phyloP scores from a whole-genome alignment of 2,113 vertebrate genomes.

The Felis chaus region DNA sequence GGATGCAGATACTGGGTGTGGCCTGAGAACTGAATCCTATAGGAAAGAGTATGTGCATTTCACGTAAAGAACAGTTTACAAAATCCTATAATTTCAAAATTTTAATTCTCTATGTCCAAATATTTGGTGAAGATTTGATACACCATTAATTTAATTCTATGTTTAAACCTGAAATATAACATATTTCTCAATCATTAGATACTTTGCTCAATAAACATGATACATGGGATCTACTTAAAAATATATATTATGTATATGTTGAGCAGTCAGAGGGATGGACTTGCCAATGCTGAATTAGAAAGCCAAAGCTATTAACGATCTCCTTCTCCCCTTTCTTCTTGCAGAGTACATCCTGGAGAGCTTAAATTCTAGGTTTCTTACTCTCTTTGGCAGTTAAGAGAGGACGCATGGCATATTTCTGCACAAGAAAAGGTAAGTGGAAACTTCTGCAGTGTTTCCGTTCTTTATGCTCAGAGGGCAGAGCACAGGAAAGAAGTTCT shows the following conservation, averaged over 20 bases:
- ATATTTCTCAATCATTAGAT: neutral
- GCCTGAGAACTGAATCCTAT: neutral
- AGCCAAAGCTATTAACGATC: neutral
- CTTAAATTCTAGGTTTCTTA: neutral
- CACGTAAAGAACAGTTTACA: neutral
- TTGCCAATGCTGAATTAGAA: neutral
- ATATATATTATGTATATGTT: neutral
- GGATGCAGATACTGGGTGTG: neutral
- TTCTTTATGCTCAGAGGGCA: neutral
- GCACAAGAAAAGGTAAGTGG: neutral
- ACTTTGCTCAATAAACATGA: neutral
- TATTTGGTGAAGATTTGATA: neutral
- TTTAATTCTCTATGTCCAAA: neutral
- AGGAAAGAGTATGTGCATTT: neutral
- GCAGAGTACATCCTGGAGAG: neutral
- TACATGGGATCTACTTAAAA: neutral
- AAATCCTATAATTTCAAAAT: neutral
- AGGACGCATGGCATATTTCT: neutral
- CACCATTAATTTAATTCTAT: neutral
- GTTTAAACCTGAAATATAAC: neutral
- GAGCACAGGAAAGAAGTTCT: neutral
- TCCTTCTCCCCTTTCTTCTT: neutral
- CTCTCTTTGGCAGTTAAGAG: neutral
- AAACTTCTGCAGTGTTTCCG: neutral
- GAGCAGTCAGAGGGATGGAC: neutral